Conservation (phyloP, 2,888 invertebrate species). For the Drosophila testacea region DNA sequence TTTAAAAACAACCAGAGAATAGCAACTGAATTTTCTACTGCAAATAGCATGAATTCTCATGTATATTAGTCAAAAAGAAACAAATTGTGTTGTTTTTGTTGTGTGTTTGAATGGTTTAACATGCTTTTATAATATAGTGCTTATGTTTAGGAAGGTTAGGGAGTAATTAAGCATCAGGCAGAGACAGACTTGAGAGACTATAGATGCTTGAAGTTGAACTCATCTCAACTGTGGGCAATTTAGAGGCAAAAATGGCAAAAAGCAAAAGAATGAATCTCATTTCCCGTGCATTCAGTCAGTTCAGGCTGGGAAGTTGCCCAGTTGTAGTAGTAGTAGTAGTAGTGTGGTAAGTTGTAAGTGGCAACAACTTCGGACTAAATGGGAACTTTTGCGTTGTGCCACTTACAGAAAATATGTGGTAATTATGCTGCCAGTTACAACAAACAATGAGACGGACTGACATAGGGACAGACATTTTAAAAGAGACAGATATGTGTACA, state of each 20-base stretch:
- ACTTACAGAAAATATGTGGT: slow-evolving; percentile 79
- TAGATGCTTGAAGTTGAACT: slow-evolving; percentile 13
- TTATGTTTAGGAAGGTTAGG: neutral
- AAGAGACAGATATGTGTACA: slow-evolving; percentile 11
- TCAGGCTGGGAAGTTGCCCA: slow-evolving; percentile 24
- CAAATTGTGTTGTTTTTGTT: neutral
- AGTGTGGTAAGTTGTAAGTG: slow-evolving; percentile 34
- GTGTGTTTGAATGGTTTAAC: neutral
- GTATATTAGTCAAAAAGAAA: neutral
- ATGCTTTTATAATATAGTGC: neutral
- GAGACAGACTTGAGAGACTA: neutral
- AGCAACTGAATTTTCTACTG: neutral
- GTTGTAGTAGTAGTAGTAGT: neutral
- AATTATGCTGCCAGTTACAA: slow-evolving; percentile 76
- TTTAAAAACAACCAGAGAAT: neutral
- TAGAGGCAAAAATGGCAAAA: slow-evolving; percentile 44
- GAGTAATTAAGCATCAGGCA: neutral
- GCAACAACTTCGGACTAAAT: slow-evolving; percentile 66
- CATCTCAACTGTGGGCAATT: slow-evolving; percentile 34
- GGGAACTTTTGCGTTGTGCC: slow-evolving; percentile 73
- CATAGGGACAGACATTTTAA: slow-evolving; percentile 8
- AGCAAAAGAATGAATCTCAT: slow-evolving; percentile 69
- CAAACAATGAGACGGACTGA: slow-evolving; percentile 41
- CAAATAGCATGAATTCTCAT: neutral
- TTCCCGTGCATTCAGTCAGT: slow-evolving; percentile 53